These are phyloP conservation scores for Acromyrmex charruanus DNA, from an alignment of 1,140 invertebrate genomes.

Conservation along the genomic window DNA sequence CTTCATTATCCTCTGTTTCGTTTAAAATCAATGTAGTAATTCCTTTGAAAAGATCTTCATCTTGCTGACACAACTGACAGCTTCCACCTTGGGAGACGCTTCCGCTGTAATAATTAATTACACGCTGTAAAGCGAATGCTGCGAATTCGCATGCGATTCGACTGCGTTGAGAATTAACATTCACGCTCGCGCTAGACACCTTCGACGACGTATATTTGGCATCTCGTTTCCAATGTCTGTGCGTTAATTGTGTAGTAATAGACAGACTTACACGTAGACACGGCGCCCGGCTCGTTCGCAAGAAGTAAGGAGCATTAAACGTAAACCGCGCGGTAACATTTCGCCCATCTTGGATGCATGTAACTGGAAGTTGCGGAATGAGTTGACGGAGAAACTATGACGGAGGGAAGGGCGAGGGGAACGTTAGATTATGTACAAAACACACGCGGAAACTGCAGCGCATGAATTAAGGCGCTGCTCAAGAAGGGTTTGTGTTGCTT, in stretches of 20 bases:
- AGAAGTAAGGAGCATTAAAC: constrained; percentile 55
- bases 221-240: constrained; percentile 56
- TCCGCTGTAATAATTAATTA: constrained; percentile 13
- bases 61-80: background rate
- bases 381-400: constrained; percentile 28
- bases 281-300: constrained; percentile 1
- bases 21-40: background rate
- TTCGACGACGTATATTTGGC: constrained; percentile 45
- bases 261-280: constrained; percentile 40
- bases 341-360: constrained; percentile 54
- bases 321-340: constrained; percentile 42
- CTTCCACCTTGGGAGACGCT: background rate
- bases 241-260: constrained; percentile 64
- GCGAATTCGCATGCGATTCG: constrained; percentile 19
- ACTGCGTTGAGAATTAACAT: constrained; percentile 46
- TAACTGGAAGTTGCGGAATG: constrained; percentile 55
- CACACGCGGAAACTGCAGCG: constrained; percentile 4
- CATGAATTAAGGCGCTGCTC: constrained; percentile 36
- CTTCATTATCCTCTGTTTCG: too few relatives aligned
- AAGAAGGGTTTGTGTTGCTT: constrained; percentile 5
- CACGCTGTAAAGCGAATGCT: background rate
- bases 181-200: constrained; percentile 33
- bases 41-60: background rate
- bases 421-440: constrained; percentile 52
- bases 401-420: too few relatives aligned